Percentiles rank a stretch among this genome's conserved stretches.
phyloP scores from a whole-genome alignment of 1,140 invertebrate genomes.

The Ceratosolen solmsi region DNA sequence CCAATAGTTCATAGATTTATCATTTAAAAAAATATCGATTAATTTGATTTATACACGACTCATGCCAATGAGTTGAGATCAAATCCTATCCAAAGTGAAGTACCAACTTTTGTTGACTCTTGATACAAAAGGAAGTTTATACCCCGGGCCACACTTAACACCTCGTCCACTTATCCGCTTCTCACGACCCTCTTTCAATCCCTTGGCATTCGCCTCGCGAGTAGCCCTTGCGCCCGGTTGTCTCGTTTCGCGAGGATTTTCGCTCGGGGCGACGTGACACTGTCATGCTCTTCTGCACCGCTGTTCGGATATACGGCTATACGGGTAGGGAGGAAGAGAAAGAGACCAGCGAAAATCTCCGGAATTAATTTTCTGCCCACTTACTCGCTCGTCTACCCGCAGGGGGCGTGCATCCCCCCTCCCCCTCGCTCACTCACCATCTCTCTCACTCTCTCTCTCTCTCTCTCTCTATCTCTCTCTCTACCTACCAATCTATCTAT shows the following conservation, averaged over 20 bases:
- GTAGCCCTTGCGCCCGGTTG: constrained; percentile 60
- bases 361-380: constrained; percentile 68
- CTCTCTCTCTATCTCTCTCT: too few relatives aligned
- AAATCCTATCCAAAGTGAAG: background rate
- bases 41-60: background rate
- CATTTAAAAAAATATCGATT: too few relatives aligned
- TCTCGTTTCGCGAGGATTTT: constrained; percentile 70
- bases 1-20: too few relatives aligned
- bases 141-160: constrained; percentile 69
- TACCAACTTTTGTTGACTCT: background rate
- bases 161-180: constrained; percentile 72
- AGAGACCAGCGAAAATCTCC: constrained; percentile 60
- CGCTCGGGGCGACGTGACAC: constrained; percentile 69
- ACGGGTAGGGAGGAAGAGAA: constrained; percentile 22
- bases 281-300: constrained; percentile 64
- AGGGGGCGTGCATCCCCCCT: constrained; percentile 37
- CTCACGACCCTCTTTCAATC: constrained; percentile 66
- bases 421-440: background rate
- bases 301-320: constrained; percentile 40
- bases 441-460: too few relatives aligned
- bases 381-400: constrained; percentile 55
- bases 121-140: constrained; percentile 40
- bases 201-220: constrained; percentile 56
- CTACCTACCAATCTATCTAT: too few relatives aligned
- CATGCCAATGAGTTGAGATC: too few relatives aligned